Percentiles rank a stretch among this genome's conserved stretches.
These are phyloP conservation scores for Tachystola acroxantha DNA, from an alignment of 2,888 invertebrate genomes.

Conservation along the genomic window DNA sequence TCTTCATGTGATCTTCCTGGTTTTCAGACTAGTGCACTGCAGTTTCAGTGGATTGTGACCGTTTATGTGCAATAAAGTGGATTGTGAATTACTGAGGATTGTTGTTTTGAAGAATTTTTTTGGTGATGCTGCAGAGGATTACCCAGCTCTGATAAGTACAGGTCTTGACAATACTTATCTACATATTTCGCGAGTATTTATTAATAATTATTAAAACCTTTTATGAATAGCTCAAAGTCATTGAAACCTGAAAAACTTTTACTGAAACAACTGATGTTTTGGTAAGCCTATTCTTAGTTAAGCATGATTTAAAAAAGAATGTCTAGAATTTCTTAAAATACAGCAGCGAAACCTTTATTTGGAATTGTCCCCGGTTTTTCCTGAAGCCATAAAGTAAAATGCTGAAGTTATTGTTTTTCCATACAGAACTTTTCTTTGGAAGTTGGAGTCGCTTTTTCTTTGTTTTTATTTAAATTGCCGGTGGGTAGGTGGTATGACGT, in stretches of 20 bases:
- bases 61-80: conserved; percentile 59
- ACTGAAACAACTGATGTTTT: neutral
- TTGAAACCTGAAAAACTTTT: neutral
- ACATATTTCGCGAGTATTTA: no score
- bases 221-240: neutral
- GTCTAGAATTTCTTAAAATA: neutral
- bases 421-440: neutral
- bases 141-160: conserved; percentile 33
- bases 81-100: conserved; percentile 55
- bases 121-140: conserved; percentile 39
- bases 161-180: conserved; percentile 2
- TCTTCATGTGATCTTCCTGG: conserved; percentile 47
- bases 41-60: conserved; percentile 58
- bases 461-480: no score
- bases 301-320: neutral
- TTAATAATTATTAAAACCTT: no score
- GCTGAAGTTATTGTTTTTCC: neutral
- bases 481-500: no score
- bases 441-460: no score
- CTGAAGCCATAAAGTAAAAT: neutral
- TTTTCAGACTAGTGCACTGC: conserved; percentile 41
- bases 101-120: conserved; percentile 50
- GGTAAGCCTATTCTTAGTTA: no score
- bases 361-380: neutral
- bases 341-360: neutral